Evolutionary conservation across 2,888 invertebrate species (phyloP).

Genomic region (Drosophila engyochracea): DNA sequence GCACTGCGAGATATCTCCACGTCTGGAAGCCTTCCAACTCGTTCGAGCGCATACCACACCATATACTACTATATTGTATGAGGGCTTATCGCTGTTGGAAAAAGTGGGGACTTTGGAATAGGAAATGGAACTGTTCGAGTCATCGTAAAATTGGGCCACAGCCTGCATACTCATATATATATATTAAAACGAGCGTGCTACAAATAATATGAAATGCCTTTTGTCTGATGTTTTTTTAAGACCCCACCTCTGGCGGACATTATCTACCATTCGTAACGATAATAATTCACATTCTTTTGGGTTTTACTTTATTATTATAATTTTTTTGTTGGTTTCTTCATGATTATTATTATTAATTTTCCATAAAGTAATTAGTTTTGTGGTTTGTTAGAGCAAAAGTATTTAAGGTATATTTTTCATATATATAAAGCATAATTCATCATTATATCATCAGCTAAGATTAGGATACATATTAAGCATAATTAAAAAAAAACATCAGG

Average conservation of each 20-base stretch:
- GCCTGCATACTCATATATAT: background rate
- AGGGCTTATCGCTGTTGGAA: conserved; percentile 31
- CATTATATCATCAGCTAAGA: conserved; percentile 38
- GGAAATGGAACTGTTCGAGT: conserved; percentile 40
- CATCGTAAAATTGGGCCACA: conserved; percentile 44
- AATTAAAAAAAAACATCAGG: conserved; percentile 44
- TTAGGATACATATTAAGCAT: conserved; percentile 44
- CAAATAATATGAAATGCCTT: conserved; percentile 17
- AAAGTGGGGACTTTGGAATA: conserved; percentile 47
- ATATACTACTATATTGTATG: background rate
- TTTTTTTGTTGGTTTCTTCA: conserved; percentile 24
- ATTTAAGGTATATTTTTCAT: conserved; percentile 31
- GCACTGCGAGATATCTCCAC: background rate
- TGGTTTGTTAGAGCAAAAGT: conserved; percentile 36
- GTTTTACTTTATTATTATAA: conserved; percentile 4
- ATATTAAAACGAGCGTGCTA: background rate
- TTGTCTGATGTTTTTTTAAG: conserved; percentile 51
- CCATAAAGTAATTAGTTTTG: conserved; percentile 14
- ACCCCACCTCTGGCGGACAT: conserved; percentile 6
- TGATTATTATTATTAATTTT: conserved; percentile 33
- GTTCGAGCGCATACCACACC: background rate
- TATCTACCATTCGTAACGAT: conserved; percentile 13
- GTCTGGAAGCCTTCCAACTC: background rate
- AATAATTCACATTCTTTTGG: conserved; percentile 31
- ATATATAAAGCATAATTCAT: conserved; percentile 58